Conservation (phyloP, 2,797 vertebrate genomes). For the Hafferia zeledoni region DNA sequence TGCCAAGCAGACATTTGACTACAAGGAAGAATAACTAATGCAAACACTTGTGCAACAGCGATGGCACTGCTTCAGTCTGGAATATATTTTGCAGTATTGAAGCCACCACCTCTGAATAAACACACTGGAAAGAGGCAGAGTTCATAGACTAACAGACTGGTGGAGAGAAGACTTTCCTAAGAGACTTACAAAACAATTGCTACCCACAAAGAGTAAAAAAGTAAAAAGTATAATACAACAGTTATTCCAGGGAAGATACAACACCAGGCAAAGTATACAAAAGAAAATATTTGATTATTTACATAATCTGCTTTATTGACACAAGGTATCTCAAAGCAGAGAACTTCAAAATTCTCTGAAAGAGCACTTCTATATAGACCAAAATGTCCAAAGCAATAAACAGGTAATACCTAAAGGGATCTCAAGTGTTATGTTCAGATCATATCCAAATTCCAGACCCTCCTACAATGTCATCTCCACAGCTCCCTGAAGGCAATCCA, state of each 20-base stretch:
- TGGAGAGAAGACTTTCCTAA: background rate
- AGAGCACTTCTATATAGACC: background rate
- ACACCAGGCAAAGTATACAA: background rate
- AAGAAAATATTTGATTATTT: background rate
- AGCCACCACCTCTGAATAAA: background rate
- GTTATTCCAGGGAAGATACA: background rate
- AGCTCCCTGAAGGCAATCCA: background rate
- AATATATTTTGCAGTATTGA: background rate
- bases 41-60: background rate
- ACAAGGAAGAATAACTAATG: constrained; percentile 12
- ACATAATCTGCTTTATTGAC: background rate
- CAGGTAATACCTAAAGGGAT: background rate
- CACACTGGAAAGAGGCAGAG: background rate
- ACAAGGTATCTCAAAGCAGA: background rate
- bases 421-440: background rate
- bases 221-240: background rate
- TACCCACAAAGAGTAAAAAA: background rate
- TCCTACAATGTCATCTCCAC: background rate
- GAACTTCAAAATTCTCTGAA: background rate
- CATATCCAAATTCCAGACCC: background rate
- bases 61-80: background rate
- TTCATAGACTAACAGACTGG: background rate
- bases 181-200: background rate
- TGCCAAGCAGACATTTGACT: background rate
- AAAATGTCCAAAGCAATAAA: background rate